Evolutionary conservation across 2,113 vertebrate genomes (phyloP).

Genomic region (Paramisgurnus dabryanus): DNA sequence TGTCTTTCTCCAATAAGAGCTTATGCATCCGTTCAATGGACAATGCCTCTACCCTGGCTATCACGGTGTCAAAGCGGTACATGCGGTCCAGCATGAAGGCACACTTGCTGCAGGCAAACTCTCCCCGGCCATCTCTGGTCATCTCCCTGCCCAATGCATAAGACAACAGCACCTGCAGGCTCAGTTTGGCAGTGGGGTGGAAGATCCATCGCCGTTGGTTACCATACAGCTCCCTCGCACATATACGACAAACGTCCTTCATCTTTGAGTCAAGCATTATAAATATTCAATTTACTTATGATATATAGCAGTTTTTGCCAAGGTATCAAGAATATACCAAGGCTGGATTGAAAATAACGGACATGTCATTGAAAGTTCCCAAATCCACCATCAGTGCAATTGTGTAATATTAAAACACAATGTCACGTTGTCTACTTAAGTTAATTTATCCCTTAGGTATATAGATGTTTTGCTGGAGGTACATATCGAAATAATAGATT

Average conservation of each 20-base stretch:
- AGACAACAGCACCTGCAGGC: conserved; percentile 91
- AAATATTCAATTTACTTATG: not conserved
- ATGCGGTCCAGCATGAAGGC: conserved; percentile 96
- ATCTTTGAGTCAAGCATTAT: conserved; percentile 76
- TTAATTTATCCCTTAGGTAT: not conserved
- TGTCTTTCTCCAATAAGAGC: conserved; percentile 89
- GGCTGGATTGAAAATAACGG: not conserved
- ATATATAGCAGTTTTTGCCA: not conserved
- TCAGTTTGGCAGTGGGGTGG: conserved; percentile 87
- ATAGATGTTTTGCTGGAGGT: not conserved
- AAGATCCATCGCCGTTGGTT: conserved; percentile 99
- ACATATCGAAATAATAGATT: not conserved
- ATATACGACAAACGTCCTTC: conserved; percentile 92
- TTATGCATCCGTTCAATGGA: conserved; percentile 90
- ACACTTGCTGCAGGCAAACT: conserved; percentile 96
- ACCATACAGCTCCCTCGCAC: conserved; percentile 90
- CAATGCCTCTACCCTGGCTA: conserved; percentile 92
- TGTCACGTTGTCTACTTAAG: not conserved
- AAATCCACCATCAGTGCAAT: not conserved
- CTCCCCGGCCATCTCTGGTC: conserved; percentile 85
- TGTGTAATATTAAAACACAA: not conserved
- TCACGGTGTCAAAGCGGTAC: conserved; percentile 94
- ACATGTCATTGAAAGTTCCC: not conserved
- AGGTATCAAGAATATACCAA: not conserved
- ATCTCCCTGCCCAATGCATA: conserved; percentile 87